Base-by-base conservation (phyloP, 2,113 vertebrate species). In the Trematocara macrostoma region DNA sequence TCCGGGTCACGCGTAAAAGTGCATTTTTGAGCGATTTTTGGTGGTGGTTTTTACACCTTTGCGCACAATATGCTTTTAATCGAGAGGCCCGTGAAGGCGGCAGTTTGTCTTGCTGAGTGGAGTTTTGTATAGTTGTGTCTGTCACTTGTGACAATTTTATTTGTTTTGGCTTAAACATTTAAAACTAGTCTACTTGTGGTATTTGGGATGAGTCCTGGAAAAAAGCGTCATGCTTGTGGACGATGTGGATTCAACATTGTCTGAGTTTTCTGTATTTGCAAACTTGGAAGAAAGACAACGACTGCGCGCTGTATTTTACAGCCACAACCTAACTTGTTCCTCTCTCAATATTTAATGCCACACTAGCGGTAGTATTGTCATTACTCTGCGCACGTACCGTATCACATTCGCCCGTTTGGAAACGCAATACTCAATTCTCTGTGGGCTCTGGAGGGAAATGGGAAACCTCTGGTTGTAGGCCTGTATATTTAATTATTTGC, bases 271-370 rank as follows among this genome's bases (percentile, higher is more conserved):
- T 29, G 9, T 76, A 49, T 76, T 49, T 76, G 26, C 45, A 35
- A 53, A 61, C 4, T 59, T 38, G 64, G 86, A 89, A 82, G 88
- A 78, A 79, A 78, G 78, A 85, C 89, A 45, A 67, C 45, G 79
- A 61, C 29, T 82, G 89, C 84, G 83, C 82, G 2, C 79, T 64
- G 88, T 83, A 88, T 79, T 93, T 93, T 94, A 93, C 94, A 87
- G 93, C 92, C 94, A 83, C 91, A 84, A 82, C 88, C 92, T 76
- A 79, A 94, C 90, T 94, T 93, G 95, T 95, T 96, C 95, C 95
- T 95, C 91, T 91, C 93, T 97, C 92, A 96, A 97, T 96, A 92
- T 96, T 97, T 96, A 35, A 96, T 96, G 94, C 59, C 93, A 89
- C 90, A 91, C 94, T 84, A 91, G 92, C 92, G 87, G 85, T 86